phyloP scores from a whole-genome alignment of 1,140 invertebrate genomes.

The Brachionus manjavacas region DNA sequence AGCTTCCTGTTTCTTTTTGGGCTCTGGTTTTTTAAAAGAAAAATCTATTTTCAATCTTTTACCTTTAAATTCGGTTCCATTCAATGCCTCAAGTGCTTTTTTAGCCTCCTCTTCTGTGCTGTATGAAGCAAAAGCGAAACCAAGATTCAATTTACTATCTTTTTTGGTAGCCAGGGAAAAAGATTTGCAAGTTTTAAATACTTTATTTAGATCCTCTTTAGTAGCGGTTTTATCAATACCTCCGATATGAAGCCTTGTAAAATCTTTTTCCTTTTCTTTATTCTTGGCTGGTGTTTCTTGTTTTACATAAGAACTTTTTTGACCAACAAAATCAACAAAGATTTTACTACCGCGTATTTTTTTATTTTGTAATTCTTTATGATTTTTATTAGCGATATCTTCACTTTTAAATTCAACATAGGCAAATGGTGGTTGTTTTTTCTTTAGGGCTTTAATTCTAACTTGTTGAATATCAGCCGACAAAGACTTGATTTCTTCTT shows the following conservation, averaged over 20 bases:
- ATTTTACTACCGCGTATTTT: slow-evolving; percentile 49
- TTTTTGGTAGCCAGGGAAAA: neutral
- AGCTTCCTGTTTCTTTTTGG: neutral
- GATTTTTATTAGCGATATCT: slow-evolving; percentile 45
- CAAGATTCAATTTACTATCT: neutral
- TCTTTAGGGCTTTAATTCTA: slow-evolving; percentile 46
- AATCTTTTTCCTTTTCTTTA: neutral
- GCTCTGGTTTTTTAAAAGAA: neutral
- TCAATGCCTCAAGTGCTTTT: neutral
- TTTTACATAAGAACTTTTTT: slow-evolving; percentile 38
- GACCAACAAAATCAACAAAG: slow-evolving; percentile 47
- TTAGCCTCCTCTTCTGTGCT: neutral
- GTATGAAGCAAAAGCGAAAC: slow-evolving; percentile 20
- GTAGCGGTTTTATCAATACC: neutral
- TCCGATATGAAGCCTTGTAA: slow-evolving; percentile 1
- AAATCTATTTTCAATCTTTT: slow-evolving; percentile 1
- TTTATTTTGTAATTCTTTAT: slow-evolving; percentile 48
- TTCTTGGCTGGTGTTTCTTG: neutral
- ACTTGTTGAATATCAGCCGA: slow-evolving; percentile 66
- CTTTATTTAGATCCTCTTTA: neutral
- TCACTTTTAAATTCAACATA: slow-evolving; percentile 49
- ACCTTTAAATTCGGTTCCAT: slow-evolving; percentile 34
- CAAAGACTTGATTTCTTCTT: slow-evolving; percentile 70
- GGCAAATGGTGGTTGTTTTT: slow-evolving; percentile 47
- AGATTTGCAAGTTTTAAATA: neutral